These are phyloP conservation scores for Vulpes lagopus DNA, from an alignment of 2,113 vertebrate species.

Conservation along the genomic window DNA sequence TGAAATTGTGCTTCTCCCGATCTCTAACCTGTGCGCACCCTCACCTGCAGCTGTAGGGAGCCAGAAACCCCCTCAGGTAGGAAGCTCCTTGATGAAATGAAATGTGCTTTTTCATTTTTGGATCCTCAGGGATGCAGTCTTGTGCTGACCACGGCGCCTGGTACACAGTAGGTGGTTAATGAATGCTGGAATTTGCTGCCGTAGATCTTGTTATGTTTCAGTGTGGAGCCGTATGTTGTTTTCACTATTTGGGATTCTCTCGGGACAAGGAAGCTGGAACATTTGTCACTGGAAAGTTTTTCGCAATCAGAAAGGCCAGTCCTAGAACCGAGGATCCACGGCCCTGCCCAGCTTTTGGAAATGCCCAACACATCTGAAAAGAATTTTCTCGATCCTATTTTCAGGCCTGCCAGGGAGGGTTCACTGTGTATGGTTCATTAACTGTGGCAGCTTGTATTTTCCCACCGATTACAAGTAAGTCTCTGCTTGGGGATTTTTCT, in stretches of 20 bases:
- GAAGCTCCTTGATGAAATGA: neutral
- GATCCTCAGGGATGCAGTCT: neutral
- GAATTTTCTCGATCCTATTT: constrained; percentile 58
- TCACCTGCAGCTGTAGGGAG: neutral
- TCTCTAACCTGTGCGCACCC: neutral
- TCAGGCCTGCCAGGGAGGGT: neutral
- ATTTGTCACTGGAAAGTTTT: constrained; percentile 56
- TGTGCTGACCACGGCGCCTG: neutral
- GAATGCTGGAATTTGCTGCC: neutral
- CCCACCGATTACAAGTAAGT: neutral
- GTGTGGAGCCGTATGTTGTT: neutral
- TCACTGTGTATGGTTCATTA: constrained; percentile 23
- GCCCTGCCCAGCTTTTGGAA: constrained; percentile 51
- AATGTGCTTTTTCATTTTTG: neutral
- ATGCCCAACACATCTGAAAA: constrained; percentile 56
- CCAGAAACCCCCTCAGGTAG: neutral
- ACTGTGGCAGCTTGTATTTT: neutral
- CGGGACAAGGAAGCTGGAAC: constrained; percentile 25
- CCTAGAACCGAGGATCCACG: neutral
- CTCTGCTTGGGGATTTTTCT: constrained; percentile 16
- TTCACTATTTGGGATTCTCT: constrained; percentile 1
- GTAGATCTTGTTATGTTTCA: neutral
- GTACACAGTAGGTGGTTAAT: neutral
- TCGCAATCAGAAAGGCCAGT: neutral
- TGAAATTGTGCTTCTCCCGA: neutral